Evolutionary conservation across 1,140 invertebrate genomes (phyloP), one percentile per base, ranked within the genome.

Genomic region (Drosophila trapezifrons): DNA sequence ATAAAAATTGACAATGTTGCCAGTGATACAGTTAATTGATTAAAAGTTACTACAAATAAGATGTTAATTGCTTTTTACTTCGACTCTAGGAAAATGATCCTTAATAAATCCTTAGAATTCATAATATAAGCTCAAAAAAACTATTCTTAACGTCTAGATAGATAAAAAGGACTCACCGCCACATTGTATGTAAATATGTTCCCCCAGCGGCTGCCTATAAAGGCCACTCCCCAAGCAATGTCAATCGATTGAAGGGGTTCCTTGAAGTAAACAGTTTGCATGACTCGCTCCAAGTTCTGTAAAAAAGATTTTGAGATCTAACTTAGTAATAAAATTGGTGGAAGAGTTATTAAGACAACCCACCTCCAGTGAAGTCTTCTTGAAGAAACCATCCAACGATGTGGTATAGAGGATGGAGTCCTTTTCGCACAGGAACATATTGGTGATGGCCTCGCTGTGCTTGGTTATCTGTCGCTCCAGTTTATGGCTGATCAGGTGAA

Each of bases 381-480:
- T 91, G 18, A 92, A 52, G 46, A 81, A 91, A 1, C 91, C 80
- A 77, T 92, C 91, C 10, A 91, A 37, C 1, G 91, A 92, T 6
- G 80, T 91, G 27, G 91, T 91, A 45, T 82, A 92, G 2, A 92
- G 43, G 18, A 43, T 38, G 0, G 76, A 71, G 12, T 86, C 75
- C 40, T 71, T 57, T 7, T 80, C 63, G 45, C 73, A 77, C 13
- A 91, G 49, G 67, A 51, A 80, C 76, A 92, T 91, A 42, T 91
- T 76, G 1, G 90, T 92, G 12, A 91, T 91, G 37, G 83, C 83
- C 22, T 92, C 90, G n/a, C 81, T 84, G 56, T 92, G 91, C 47
- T 91, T 90, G n/a, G 78, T 40, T 38, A 94, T 82, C 15, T 93
- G 93, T 15, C 81, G 90, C 20, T 93, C 70, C 13, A 94, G 79